These are phyloP conservation scores for Asarcornis scutulata DNA, from an alignment of 2,113 vertebrate species.

Conservation along the genomic window DNA sequence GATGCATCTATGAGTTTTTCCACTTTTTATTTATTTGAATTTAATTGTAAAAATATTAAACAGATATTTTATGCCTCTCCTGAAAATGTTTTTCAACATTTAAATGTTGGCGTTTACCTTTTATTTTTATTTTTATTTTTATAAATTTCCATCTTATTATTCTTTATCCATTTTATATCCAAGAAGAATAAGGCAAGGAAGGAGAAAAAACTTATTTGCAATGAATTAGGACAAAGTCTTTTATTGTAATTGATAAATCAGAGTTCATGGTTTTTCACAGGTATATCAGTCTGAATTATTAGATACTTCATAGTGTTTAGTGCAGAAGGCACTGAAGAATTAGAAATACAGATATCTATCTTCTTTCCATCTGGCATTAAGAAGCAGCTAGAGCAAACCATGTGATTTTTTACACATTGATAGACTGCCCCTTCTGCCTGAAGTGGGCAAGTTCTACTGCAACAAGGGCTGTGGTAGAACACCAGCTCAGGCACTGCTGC, in stretches of 20 bases:
- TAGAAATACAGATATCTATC: background rate
- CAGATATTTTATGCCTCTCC: background rate
- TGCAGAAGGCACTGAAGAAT: background rate
- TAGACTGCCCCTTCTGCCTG: background rate
- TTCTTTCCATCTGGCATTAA: background rate
- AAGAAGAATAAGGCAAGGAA: background rate
- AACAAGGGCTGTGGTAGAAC: background rate
- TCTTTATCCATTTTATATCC: background rate
- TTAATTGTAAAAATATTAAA: background rate
- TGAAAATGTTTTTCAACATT: background rate
- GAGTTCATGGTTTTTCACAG: background rate
- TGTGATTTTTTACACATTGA: background rate
- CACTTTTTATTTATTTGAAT: background rate
- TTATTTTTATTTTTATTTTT: background rate
- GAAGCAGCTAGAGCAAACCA: background rate
- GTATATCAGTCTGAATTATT: background rate
- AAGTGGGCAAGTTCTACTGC: background rate
- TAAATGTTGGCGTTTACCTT: background rate
- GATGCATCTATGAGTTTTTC: background rate
- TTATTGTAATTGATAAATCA: background rate
- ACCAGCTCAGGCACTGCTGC: background rate
- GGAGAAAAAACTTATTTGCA: background rate
- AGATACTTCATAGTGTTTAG: background rate
- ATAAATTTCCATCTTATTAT: background rate
- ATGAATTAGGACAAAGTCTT: fast-evolving